Conservation (phyloP, 2,888 invertebrate genomes). For the Lasioglossum zephyrum region DNA sequence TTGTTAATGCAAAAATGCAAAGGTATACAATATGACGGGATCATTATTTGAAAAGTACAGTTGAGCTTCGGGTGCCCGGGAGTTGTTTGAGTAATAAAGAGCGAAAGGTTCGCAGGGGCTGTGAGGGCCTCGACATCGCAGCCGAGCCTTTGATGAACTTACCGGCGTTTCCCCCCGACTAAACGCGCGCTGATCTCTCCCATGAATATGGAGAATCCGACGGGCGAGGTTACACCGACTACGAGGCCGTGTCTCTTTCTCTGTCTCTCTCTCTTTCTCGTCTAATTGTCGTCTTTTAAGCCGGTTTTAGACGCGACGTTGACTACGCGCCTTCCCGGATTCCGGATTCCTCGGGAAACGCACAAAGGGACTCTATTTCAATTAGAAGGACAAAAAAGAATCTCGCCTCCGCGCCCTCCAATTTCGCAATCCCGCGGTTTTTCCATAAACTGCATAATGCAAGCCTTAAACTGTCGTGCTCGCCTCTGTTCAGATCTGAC, state of each 20-base stretch:
- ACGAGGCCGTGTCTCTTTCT: constrained; percentile 50
- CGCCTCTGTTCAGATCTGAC: background rate
- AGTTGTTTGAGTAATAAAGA: constrained; percentile 77
- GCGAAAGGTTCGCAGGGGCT: constrained; percentile 75
- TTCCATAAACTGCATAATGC: background rate
- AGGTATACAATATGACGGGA: constrained; percentile 81
- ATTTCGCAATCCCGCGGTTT: background rate
- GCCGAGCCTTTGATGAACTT: constrained; percentile 81
- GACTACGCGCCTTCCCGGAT: constrained; percentile 2
- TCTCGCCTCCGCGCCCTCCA: background rate
- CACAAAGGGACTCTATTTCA: background rate
- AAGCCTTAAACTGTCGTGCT: background rate
- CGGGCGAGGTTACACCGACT: constrained; percentile 61
- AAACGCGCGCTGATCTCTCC: constrained; percentile 80
- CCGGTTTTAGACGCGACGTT: constrained; percentile 61
- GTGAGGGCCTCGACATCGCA: constrained; percentile 76
- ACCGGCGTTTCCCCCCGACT: constrained; percentile 79
- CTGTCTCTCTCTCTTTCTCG: constrained; percentile 16
- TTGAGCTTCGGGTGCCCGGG: constrained; percentile 72
- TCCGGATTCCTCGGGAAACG: background rate
- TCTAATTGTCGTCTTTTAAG: constrained; percentile 79
- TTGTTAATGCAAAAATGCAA: constrained; percentile 81
- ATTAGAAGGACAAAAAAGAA: background rate
- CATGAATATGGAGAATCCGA: constrained; percentile 79
- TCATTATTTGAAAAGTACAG: constrained; percentile 82